Percentiles rank a stretch among this genome's conserved stretches.
phyloP scores from a whole-genome alignment of 2,888 invertebrate species.

The Vanessa cardui region DNA sequence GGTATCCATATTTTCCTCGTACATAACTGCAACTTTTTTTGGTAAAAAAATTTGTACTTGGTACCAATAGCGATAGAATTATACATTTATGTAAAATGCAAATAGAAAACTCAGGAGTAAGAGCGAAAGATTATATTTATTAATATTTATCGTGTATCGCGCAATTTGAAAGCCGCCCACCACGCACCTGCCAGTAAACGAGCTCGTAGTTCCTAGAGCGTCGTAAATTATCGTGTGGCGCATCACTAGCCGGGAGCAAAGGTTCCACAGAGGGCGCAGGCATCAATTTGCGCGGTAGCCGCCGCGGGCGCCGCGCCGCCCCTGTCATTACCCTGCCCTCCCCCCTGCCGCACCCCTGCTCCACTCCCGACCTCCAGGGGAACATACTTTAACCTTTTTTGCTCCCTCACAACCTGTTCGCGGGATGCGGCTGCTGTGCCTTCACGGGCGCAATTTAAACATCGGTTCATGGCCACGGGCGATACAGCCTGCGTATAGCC shows the following conservation, averaged over 20 bases:
- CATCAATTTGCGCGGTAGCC: constrained; percentile 82
- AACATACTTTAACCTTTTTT: constrained; percentile 82
- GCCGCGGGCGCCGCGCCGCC: constrained; percentile 81
- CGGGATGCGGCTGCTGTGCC: constrained; percentile 71
- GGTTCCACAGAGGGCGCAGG: constrained; percentile 78
- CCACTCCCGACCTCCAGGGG: constrained; percentile 49
- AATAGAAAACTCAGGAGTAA: constrained; percentile 5
- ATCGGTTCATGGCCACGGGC: constrained; percentile 80
- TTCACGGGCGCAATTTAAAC: constrained; percentile 71
- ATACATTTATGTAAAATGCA: not conserved
- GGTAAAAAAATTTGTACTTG: not conserved
- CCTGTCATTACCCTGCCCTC: constrained; percentile 76
- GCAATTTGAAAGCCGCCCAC: constrained; percentile 43
- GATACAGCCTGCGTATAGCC: constrained; percentile 65
- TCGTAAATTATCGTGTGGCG: constrained; percentile 72
- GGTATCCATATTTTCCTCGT: not conserved
- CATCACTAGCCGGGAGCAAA: constrained; percentile 82
- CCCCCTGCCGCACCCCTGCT: constrained; percentile 40
- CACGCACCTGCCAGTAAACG: constrained; percentile 37
- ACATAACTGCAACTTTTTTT: not conserved
- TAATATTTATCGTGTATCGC: constrained; percentile 38
- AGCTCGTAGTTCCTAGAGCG: constrained; percentile 49
- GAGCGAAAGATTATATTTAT: constrained; percentile 14
- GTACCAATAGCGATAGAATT: not conserved
- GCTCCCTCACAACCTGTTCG: constrained; percentile 80